Percentiles rank a stretch among this genome's conserved stretches.
phyloP scores from a whole-genome alignment of 2,113 vertebrate species.

The Pachycephala philippinensis region DNA sequence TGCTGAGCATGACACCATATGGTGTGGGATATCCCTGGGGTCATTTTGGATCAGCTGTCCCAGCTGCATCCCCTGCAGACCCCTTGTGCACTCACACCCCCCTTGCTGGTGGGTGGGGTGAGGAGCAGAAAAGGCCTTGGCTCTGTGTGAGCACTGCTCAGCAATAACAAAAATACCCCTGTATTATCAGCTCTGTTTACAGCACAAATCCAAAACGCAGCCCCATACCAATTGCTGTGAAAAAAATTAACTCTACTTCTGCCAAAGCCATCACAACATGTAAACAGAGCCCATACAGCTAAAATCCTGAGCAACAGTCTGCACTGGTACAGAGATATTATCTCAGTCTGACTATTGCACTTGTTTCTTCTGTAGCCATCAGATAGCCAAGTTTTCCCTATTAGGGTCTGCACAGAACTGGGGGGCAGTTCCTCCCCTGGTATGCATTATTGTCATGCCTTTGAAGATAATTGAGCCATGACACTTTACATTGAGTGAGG shows the following conservation, averaged over 20 bases:
- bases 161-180: accelerated
- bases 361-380: neutral
- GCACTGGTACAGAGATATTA: neutral
- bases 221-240: neutral
- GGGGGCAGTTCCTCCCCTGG: neutral
- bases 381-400: neutral
- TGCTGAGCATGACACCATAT: neutral
- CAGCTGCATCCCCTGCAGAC: neutral
- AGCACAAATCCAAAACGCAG: neutral
- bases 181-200: neutral
- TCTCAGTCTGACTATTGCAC: neutral
- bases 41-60: neutral
- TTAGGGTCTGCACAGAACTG: neutral
- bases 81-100: neutral
- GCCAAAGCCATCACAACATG: neutral
- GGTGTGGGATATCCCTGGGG: neutral
- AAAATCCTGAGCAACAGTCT: neutral
- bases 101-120: neutral
- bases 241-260: neutral
- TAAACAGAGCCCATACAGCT: neutral
- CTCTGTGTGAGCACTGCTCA: neutral
- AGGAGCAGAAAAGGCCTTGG: neutral
- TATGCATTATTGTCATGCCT: neutral
- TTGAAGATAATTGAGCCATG: neutral
- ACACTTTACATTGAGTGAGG: neutral